phyloP scores from a whole-genome alignment of 2,113 vertebrate genomes.

The Asarcornis scutulata region DNA sequence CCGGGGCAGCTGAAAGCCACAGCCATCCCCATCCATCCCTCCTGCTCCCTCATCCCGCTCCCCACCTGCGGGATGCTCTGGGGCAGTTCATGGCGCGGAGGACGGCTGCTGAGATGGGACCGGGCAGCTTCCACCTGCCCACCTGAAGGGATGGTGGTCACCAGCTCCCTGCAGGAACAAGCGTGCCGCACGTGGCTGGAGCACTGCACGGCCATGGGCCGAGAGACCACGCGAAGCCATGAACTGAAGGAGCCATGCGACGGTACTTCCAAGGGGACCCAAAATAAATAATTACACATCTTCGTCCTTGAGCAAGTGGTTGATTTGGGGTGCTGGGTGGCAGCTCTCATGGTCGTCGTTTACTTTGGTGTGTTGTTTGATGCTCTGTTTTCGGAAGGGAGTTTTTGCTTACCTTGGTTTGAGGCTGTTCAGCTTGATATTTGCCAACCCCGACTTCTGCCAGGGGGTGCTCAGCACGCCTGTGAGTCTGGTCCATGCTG shows the following conservation, averaged over 20 bases:
- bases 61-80: not conserved
- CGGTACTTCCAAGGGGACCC: not conserved
- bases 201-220: not conserved
- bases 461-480: not conserved
- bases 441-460: not conserved
- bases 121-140: slow-evolving; percentile 9
- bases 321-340: not conserved
- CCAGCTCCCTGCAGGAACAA: not conserved
- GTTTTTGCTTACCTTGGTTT: not conserved
- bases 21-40: slow-evolving; percentile 15
- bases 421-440: not conserved
- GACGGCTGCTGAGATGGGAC: accelerated
- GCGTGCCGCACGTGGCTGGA: not conserved
- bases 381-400: not conserved
- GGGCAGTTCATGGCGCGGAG: accelerated
- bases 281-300: slow-evolving; percentile 51
- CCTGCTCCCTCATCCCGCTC: not conserved
- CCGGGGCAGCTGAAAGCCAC: slow-evolving; percentile 50
- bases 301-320: not conserved
- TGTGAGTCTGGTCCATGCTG: not conserved
- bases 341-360: not conserved
- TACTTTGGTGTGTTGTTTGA: not conserved
- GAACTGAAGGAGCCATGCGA: not conserved
- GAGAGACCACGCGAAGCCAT: not conserved
- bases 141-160: not conserved